phyloP scores from a whole-genome alignment of 1,140 invertebrate genomes.

The Megalonaias nervosa region DNA sequence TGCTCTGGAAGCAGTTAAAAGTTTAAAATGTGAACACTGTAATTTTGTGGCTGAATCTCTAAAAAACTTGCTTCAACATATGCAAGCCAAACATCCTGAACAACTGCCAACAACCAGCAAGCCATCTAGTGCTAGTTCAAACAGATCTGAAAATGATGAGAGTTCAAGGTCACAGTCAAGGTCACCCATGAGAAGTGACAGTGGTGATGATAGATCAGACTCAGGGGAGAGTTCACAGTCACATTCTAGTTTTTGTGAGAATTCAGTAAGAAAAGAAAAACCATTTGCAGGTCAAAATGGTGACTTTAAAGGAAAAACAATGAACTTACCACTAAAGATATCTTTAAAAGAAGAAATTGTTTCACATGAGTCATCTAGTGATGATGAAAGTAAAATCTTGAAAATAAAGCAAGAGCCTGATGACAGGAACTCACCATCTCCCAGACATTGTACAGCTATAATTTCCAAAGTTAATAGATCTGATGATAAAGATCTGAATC shows the following conservation, averaged over 20 bases:
- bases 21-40: constrained; percentile 55
- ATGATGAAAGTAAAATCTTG: neutral
- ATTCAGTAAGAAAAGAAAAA: constrained; percentile 11
- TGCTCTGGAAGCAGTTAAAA: constrained; percentile 44
- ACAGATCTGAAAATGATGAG: constrained; percentile 11
- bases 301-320: neutral
- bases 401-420: constrained; percentile 5
- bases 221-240: constrained; percentile 34
- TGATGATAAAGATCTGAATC: neutral
- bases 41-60: constrained; percentile 49
- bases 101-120: constrained; percentile 32
- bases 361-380: neutral
- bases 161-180: constrained; percentile 33
- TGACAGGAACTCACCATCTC: neutral
- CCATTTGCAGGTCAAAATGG: neutral
- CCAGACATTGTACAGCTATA: neutral
- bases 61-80: constrained; percentile 53
- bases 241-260: constrained; percentile 20
- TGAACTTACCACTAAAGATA: neutral
- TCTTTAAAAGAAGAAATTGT: neutral
- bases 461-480: neutral
- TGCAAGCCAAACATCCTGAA: constrained; percentile 49
- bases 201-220: constrained; percentile 25
- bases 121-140: no score
- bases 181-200: constrained; percentile 5